phyloP scores from a whole-genome alignment of 1,140 invertebrate genomes.

The Drosophila lowei region DNA sequence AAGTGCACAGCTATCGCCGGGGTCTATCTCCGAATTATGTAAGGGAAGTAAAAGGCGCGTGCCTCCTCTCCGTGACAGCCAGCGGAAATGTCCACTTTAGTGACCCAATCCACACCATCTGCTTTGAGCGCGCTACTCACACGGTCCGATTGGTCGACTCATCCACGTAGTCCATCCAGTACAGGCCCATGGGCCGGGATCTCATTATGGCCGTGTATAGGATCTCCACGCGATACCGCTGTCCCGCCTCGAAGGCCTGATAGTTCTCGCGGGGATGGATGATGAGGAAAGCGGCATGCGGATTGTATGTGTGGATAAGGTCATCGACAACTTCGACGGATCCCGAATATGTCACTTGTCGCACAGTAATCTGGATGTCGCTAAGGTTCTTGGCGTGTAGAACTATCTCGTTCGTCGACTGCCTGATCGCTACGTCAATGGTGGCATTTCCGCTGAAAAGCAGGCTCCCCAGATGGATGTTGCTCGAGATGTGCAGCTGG shows the following conservation, averaged over 20 bases:
- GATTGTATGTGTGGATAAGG: conserved; percentile 55
- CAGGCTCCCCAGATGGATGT: conserved; percentile 84
- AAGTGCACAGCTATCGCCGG: not conserved
- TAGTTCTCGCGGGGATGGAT: conserved; percentile 70
- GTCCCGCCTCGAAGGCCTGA: conserved; percentile 69
- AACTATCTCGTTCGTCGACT: conserved; percentile 83
- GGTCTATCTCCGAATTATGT: conserved; percentile 24
- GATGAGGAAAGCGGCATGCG: conserved; percentile 48
- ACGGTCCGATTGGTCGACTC: conserved; percentile 50
- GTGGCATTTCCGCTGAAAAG: conserved; percentile 85
- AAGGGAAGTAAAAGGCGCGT: conserved; percentile 32
- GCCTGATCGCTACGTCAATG: conserved; percentile 84
- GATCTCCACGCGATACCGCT: conserved; percentile 68
- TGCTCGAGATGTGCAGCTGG: conserved; percentile 86
- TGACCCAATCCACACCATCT: no score
- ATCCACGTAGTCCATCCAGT: conserved; percentile 85
- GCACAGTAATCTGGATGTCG: conserved; percentile 63
- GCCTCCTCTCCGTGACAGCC: not conserved
- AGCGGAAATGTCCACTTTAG: not conserved
- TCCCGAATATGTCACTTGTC: conserved; percentile 33
- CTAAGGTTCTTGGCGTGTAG: conserved; percentile 84
- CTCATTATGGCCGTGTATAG: conserved; percentile 69
- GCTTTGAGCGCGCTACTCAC: conserved; percentile 44
- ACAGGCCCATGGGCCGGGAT: conserved; percentile 85
- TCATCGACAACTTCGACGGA: conserved; percentile 48